A percentile compares a stretch with the other conserved stretches of the same genome.
phyloP scores from a whole-genome alignment of 2,888 invertebrate species.

The Lasioglossum zephyrum region DNA sequence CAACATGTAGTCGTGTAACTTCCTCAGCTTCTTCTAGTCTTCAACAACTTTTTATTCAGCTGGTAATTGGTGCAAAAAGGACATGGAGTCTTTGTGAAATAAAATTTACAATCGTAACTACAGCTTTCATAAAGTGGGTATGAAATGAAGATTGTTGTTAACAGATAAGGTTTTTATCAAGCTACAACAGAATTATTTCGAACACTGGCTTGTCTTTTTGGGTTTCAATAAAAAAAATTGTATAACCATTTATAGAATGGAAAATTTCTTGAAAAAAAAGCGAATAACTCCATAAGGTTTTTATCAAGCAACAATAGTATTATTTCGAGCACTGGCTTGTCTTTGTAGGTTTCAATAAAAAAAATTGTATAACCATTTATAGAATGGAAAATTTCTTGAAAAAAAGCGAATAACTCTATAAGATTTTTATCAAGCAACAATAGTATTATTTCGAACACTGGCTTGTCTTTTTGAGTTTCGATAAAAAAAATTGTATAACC shows the following conservation, averaged over 20 bases:
- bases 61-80: not conserved
- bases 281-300: too few relatives aligned
- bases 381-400: not conserved
- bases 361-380: not conserved
- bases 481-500: not conserved
- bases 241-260: not conserved
- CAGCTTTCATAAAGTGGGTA: too few relatives aligned
- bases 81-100: too few relatives aligned
- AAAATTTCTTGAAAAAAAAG: not conserved
- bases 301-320: not conserved
- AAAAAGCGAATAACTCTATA: too few relatives aligned
- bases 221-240: not conserved
- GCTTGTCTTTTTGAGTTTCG: not conserved
- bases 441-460: not conserved
- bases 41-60: not conserved
- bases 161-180: not conserved
- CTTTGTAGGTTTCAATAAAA: not conserved
- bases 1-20: not conserved
- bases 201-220: not conserved
- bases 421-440: not conserved
- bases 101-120: too few relatives aligned
- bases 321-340: not conserved
- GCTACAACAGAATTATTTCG: not conserved
- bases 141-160: too few relatives aligned
- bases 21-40: not conserved